A percentile compares a stretch with the other conserved stretches of the same genome.
Evolutionary conservation across 2,797 vertebrate species (phyloP).

Genomic region (Malurus leucopterus): DNA sequence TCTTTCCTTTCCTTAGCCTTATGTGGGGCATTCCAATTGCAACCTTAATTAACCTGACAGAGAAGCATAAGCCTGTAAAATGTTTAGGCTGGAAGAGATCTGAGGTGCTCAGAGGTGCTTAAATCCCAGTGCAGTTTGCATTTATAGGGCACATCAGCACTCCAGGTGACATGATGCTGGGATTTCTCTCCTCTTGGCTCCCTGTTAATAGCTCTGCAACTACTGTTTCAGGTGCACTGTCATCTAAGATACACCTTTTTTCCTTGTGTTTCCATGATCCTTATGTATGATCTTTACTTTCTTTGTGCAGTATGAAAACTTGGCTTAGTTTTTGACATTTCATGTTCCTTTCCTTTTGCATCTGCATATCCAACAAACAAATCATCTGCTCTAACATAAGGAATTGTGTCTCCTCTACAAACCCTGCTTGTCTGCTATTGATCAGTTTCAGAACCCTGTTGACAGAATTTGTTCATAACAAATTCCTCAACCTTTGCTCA

Average conservation of each 20-base stretch:
- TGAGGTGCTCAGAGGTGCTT: background rate
- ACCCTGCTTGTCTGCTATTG: background rate
- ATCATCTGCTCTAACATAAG: background rate
- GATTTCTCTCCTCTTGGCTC: background rate
- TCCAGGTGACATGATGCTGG: background rate
- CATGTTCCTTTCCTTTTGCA: background rate
- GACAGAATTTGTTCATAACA: slow-evolving; percentile 35
- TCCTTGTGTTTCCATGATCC: background rate
- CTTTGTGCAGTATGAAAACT: background rate
- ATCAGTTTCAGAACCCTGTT: background rate
- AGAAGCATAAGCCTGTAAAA: background rate
- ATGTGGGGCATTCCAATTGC: background rate
- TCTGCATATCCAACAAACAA: background rate
- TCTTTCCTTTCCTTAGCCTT: background rate
- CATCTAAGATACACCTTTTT: background rate
- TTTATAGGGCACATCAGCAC: background rate
- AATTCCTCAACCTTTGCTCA: slow-evolving; percentile 30
- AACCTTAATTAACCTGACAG: background rate
- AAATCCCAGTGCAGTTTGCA: background rate
- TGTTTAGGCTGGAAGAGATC: background rate
- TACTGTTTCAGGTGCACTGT: background rate
- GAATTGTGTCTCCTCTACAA: background rate
- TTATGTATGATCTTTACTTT: background rate
- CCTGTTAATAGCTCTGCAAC: background rate
- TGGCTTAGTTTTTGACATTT: background rate